phyloP scores from a whole-genome alignment of 2,888 invertebrate species.

The Trissonchulus latispiculum region DNA sequence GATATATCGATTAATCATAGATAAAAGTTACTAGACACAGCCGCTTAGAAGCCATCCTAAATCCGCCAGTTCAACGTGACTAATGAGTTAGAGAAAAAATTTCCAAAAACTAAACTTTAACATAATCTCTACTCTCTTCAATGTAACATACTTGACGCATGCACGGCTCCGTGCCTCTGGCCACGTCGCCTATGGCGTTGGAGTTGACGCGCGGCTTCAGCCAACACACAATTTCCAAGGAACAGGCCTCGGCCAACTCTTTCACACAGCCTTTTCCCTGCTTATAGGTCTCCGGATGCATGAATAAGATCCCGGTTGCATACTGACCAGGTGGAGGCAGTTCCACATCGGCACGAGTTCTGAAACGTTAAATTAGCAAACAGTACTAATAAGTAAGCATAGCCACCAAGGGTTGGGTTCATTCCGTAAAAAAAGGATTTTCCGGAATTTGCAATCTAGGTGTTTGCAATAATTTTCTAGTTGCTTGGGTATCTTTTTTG shows the following conservation, averaged over 20 bases:
- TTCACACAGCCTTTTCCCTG: constrained; percentile 70
- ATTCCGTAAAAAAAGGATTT: too few relatives aligned
- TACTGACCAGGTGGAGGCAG: constrained; percentile 78
- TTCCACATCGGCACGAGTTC: constrained; percentile 66
- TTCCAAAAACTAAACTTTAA: too few relatives aligned
- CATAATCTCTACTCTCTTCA: too few relatives aligned
- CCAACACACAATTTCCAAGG: constrained; percentile 77
- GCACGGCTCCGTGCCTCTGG: constrained; percentile 82
- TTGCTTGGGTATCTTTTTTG: too few relatives aligned
- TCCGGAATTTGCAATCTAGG: too few relatives aligned
- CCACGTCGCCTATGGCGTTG: constrained; percentile 75
- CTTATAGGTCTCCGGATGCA: constrained; percentile 22
- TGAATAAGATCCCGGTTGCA: constrained; percentile 88
- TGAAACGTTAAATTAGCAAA: constrained; percentile 43
- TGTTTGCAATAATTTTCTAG: too few relatives aligned
- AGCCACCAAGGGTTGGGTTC: neutral
- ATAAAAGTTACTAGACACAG: too few relatives aligned
- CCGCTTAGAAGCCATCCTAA: too few relatives aligned
- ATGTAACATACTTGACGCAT: constrained; percentile 96
- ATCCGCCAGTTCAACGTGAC: too few relatives aligned
- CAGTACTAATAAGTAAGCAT: neutral
- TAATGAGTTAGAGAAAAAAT: too few relatives aligned
- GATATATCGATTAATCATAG: too few relatives aligned
- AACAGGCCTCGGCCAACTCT: constrained; percentile 66
- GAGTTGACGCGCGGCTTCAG: constrained; percentile 81